These are phyloP conservation scores for Parthenolecanium corni DNA, from an alignment of 2,888 invertebrate genomes.

Conservation along the genomic window DNA sequence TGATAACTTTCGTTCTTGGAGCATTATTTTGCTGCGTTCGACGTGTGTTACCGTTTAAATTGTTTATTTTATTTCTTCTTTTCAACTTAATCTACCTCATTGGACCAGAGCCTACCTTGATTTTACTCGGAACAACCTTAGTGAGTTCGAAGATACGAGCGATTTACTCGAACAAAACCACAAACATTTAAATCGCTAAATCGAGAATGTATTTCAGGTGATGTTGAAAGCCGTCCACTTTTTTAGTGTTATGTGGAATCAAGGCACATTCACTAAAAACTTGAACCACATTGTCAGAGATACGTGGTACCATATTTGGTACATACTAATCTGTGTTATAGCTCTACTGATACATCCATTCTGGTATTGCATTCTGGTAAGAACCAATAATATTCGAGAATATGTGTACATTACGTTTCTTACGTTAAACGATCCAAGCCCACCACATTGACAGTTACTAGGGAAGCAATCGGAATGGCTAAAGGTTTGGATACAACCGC, in stretches of 20 bases:
- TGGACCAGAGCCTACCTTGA: slow-evolving; percentile 84
- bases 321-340: slow-evolving; percentile 80
- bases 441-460: too few relatives aligned
- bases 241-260: slow-evolving; percentile 95
- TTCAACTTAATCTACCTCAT: slow-evolving; percentile 78
- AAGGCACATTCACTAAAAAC: slow-evolving; percentile 67
- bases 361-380: slow-evolving; percentile 93
- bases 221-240: slow-evolving; percentile 84
- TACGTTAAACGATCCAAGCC: slow-evolving; percentile 4
- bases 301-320: slow-evolving; percentile 78
- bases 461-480: too few relatives aligned
- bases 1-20: background rate
- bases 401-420: slow-evolving; percentile 13
- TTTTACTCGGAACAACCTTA: slow-evolving; percentile 59
- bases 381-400: slow-evolving; percentile 36
- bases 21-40: background rate
- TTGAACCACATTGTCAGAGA: slow-evolving; percentile 77
- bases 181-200: background rate
- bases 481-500: too few relatives aligned
- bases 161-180: too few relatives aligned
- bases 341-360: slow-evolving; percentile 93
- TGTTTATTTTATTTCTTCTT: slow-evolving; percentile 54
- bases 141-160: slow-evolving; percentile 58
- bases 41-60: background rate
- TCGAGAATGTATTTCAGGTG: slow-evolving; percentile 47